Conservation (phyloP, 1,140 invertebrate species). For the Drosophila cardini region DNA sequence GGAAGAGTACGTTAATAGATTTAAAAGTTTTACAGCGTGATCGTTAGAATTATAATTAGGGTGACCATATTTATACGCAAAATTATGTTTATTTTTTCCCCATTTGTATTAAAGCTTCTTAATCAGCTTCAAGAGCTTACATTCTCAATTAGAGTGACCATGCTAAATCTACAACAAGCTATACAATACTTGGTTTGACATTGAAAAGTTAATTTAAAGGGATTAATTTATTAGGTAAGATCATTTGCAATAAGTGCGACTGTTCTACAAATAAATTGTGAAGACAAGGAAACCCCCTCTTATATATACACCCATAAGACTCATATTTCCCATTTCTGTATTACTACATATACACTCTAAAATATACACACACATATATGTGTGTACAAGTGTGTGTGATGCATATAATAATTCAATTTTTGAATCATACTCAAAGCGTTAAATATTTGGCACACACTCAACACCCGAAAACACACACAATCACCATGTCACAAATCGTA, state of each 20-base stretch:
- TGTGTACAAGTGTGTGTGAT: background rate
- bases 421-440: slow-evolving; percentile 47
- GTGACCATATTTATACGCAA: background rate
- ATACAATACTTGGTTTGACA: background rate
- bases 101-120: too few relatives aligned
- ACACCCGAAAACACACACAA: slow-evolving; percentile 24
- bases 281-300: slow-evolving; percentile 12
- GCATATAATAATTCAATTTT: slow-evolving; percentile 39
- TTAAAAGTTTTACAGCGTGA: too few relatives aligned
- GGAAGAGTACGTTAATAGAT: too few relatives aligned
- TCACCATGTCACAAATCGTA: slow-evolving; percentile 26
- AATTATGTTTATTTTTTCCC: too few relatives aligned
- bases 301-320: background rate
- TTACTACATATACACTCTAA: background rate
- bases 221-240: slow-evolving; percentile 2
- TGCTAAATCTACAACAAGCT: background rate
- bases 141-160: background rate
- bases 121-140: too few relatives aligned
- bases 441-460: slow-evolving; percentile 76
- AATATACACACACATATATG: background rate
- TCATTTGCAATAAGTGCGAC: slow-evolving; percentile 9
- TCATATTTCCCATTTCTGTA: slow-evolving; percentile 3
- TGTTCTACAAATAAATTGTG: background rate
- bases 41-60: too few relatives aligned
- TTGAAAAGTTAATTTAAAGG: background rate